phyloP scores from a whole-genome alignment of 2,797 vertebrate species.

The Hippopotamyrus pictus region DNA sequence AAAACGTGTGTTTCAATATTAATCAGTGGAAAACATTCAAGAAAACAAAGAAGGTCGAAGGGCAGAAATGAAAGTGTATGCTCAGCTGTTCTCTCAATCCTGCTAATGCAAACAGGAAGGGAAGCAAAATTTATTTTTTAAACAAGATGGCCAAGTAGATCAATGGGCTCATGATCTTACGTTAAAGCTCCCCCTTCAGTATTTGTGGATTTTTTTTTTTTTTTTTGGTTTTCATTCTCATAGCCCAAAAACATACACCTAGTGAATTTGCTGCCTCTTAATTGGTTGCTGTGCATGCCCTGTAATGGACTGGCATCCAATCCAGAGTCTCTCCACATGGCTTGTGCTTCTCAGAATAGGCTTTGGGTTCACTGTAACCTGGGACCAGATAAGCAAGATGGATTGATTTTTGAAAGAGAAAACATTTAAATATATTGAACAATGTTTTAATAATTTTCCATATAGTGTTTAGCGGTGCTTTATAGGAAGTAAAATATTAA shows the following conservation, averaged over 20 bases:
- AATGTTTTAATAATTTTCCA: neutral
- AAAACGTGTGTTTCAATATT: neutral
- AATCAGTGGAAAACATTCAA: neutral
- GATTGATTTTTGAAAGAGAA: neutral
- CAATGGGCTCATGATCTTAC: neutral
- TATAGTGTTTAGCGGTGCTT: constrained; percentile 28
- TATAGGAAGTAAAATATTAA: neutral
- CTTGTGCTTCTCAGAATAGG: neutral
- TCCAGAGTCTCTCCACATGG: neutral
- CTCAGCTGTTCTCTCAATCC: neutral
- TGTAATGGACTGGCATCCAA: neutral
- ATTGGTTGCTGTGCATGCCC: neutral
- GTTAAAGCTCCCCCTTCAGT: neutral
- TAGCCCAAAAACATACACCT: neutral
- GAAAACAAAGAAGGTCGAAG: neutral
- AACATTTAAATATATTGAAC: neutral
- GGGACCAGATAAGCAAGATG: neutral
- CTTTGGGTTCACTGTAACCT: neutral
- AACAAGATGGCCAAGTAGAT: neutral
- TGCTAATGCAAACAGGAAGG: neutral
- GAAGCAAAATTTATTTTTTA: neutral
- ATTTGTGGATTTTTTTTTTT: neutral
- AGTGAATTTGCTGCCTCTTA: neutral
- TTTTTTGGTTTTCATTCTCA: neutral
- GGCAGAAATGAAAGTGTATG: neutral